Conservation (phyloP, 2,113 vertebrate species). For the Helogale parvula region DNA sequence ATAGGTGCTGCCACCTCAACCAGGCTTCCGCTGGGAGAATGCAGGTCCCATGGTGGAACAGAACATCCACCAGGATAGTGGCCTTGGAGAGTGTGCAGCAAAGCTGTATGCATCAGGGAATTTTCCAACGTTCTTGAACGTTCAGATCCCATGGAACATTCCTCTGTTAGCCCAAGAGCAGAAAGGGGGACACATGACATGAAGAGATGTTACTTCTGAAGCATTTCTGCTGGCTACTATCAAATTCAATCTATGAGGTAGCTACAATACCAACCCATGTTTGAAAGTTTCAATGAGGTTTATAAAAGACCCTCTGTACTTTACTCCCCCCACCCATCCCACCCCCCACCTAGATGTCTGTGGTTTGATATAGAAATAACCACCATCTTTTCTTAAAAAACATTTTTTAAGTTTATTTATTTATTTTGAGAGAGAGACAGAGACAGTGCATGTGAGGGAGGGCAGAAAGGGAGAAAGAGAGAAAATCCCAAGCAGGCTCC, state of each 20-base stretch:
- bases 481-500: too few relatives aligned
- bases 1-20: background rate
- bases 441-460: too few relatives aligned
- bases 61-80: background rate
- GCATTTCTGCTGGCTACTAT: background rate
- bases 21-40: background rate
- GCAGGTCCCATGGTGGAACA: background rate
- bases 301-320: background rate
- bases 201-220: background rate
- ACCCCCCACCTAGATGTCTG: background rate
- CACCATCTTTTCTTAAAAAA: background rate
- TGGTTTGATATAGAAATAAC: background rate
- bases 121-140: background rate
- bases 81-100: background rate
- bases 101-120: background rate
- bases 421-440: too few relatives aligned
- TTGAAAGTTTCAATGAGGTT: background rate
- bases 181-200: fast-evolving
- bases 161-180: background rate
- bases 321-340: too few relatives aligned
- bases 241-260: background rate
- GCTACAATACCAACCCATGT: background rate
- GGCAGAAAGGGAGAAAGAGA: too few relatives aligned
- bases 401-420: too few relatives aligned
- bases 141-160: background rate